Evolutionary conservation across 1,140 invertebrate species (phyloP).

Genomic region (Trichonephila clavata): DNA sequence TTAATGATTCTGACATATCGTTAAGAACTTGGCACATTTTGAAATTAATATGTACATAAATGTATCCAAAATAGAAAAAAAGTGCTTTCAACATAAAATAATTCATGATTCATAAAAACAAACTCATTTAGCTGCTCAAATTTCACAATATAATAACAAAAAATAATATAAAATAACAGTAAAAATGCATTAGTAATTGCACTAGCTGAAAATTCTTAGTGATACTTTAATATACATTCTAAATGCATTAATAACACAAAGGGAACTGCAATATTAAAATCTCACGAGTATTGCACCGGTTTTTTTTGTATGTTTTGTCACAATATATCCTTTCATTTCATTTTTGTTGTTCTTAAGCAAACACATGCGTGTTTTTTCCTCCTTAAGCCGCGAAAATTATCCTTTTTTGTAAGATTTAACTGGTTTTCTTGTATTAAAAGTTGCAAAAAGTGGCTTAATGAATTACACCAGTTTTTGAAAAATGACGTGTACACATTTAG

Average conservation of each 20-base stretch:
- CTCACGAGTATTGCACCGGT: background rate
- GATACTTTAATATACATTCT: background rate
- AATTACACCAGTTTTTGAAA: no score
- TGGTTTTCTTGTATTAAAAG: no score
- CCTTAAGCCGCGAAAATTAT: no score
- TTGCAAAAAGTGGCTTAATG: no score
- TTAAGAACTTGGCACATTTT: conserved; percentile 8
- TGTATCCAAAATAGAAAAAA: background rate
- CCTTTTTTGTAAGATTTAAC: no score
- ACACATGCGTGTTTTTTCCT: no score
- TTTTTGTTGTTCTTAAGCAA: no score
- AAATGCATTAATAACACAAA: background rate
- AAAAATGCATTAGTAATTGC: background rate
- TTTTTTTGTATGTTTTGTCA: background rate
- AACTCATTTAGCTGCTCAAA: conserved; percentile 5
- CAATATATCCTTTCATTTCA: no score
- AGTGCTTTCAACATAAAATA: background rate
- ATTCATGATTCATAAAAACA: conserved; percentile 2
- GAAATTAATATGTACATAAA: conserved; percentile 23
- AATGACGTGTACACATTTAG: no score
- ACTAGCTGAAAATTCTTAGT: background rate
- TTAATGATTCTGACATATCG: background rate
- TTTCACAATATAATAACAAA: background rate
- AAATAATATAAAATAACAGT: background rate
- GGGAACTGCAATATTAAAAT: background rate